Conservation (phyloP, 2,797 vertebrate species). For the Melanogrammus aeglefinus region DNA sequence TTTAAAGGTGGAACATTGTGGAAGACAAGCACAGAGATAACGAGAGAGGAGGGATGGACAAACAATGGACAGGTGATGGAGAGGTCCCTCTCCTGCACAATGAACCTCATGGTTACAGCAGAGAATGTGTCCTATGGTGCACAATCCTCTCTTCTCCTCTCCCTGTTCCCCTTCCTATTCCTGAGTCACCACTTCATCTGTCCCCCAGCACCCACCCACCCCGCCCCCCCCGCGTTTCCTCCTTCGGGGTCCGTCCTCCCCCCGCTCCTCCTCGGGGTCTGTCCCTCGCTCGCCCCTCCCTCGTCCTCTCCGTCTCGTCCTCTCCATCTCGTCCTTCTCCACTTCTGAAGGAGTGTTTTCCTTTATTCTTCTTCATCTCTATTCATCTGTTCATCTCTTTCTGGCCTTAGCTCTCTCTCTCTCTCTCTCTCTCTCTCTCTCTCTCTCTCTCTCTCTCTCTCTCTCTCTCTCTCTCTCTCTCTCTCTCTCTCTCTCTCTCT, state of each 20-base stretch:
- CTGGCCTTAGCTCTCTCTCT: neutral
- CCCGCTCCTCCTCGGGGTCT: neutral
- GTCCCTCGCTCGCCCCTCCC: neutral
- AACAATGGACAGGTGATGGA: constrained; percentile 38
- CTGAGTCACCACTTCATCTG: constrained; percentile 69
- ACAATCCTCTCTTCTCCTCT: constrained; percentile 39
- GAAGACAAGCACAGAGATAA: neutral
- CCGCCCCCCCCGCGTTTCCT: constrained; percentile 17
- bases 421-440: no score
- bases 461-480: neutral
- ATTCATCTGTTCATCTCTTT: constrained; percentile 6
- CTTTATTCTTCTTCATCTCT: constrained; percentile 2
- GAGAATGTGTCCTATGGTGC: neutral
- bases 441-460: no score
- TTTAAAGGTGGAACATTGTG: neutral
- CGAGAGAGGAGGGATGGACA: constrained; percentile 2
- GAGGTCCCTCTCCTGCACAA: constrained; percentile 26
- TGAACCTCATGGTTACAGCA: neutral
- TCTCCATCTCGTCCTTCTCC: constrained; percentile 15
- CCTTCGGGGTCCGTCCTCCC: no score
- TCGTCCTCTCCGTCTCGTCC: constrained; percentile 7
- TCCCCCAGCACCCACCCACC: constrained; percentile 56
- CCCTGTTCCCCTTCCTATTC: constrained; percentile 56
- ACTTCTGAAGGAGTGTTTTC: neutral
- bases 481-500: constrained; percentile 15